These are phyloP conservation scores for Drosophila paranaensis DNA, from an alignment of 2,888 invertebrate species.

Conservation along the genomic window DNA sequence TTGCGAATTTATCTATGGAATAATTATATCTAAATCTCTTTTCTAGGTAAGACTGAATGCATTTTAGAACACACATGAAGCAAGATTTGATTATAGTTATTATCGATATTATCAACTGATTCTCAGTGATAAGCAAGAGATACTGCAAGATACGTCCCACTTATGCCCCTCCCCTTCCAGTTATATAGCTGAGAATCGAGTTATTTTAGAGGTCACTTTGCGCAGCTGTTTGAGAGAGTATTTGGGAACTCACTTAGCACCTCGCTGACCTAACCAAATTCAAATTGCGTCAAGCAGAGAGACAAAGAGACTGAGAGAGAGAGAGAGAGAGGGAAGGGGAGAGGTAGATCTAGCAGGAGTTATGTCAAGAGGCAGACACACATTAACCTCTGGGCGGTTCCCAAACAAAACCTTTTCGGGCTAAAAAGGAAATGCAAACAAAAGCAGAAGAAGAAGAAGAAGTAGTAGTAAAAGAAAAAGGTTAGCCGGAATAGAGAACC, in stretches of 20 bases:
- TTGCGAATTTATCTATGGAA: too few relatives aligned
- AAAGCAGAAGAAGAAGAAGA: not conserved
- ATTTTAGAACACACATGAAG: too few relatives aligned
- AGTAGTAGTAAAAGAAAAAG: slow-evolving; percentile 25
- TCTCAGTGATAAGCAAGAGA: too few relatives aligned
- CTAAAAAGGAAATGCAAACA: slow-evolving; percentile 40
- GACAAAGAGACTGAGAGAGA: not conserved
- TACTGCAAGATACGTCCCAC: too few relatives aligned
- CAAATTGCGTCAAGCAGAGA: slow-evolving; percentile 14
- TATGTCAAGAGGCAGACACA: slow-evolving; percentile 26
- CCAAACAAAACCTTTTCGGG: slow-evolving; percentile 18
- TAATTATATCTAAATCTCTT: too few relatives aligned
- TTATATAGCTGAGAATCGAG: not conserved
- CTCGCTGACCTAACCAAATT: slow-evolving; percentile 25
- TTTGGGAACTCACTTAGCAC: slow-evolving; percentile 51
- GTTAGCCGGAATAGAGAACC: slow-evolving; percentile 45
- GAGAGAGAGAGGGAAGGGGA: not conserved
- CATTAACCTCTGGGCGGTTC: slow-evolving; percentile 34
- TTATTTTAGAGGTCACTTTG: not conserved
- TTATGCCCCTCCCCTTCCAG: too few relatives aligned
- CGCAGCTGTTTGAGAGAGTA: slow-evolving; percentile 45
- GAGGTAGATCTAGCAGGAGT: not conserved
- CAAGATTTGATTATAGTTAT: too few relatives aligned
- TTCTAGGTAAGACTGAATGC: too few relatives aligned
- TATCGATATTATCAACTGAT: too few relatives aligned